Conservation (phyloP, 2,113 vertebrate genomes). For the Bothrops jararaca region DNA sequence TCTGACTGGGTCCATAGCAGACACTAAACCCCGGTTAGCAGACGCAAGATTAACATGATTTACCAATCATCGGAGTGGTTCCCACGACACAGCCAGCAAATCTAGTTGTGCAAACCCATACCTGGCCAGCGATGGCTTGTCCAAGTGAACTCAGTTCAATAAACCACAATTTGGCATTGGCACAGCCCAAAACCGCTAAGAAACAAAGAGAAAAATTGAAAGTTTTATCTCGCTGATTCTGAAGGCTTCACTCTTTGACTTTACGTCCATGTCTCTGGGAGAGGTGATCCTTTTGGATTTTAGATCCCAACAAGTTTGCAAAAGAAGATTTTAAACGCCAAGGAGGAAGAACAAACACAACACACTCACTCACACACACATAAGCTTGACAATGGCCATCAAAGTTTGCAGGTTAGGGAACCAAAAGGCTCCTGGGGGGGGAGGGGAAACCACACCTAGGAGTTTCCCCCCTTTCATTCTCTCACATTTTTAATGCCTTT, state of each 20-base stretch:
- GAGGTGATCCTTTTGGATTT: not conserved
- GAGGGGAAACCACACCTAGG: accelerated
- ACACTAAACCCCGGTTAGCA: not conserved
- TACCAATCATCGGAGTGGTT: not conserved
- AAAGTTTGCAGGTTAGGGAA: not conserved
- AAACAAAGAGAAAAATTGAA: not conserved
- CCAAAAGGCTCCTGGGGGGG: not conserved
- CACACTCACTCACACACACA: too few relatives aligned
- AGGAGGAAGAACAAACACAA: not conserved
- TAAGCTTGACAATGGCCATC: not conserved
- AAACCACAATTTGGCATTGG: not conserved
- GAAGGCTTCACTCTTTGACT: not conserved
- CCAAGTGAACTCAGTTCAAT: not conserved
- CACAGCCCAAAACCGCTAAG: not conserved
- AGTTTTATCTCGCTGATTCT: not conserved
- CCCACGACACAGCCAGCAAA: not conserved
- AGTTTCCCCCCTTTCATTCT: not conserved
- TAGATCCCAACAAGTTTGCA: not conserved
- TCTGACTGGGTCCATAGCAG: not conserved
- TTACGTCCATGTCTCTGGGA: not conserved
- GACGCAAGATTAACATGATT: not conserved
- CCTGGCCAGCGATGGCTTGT: not conserved
- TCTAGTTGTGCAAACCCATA: not conserved
- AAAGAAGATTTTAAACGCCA: not conserved
- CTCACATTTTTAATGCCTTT: not conserved